Evolutionary conservation across 2,888 invertebrate genomes (phyloP), one percentile per base, ranked within the genome.

Genomic region (Ophonus ardosiacus): DNA sequence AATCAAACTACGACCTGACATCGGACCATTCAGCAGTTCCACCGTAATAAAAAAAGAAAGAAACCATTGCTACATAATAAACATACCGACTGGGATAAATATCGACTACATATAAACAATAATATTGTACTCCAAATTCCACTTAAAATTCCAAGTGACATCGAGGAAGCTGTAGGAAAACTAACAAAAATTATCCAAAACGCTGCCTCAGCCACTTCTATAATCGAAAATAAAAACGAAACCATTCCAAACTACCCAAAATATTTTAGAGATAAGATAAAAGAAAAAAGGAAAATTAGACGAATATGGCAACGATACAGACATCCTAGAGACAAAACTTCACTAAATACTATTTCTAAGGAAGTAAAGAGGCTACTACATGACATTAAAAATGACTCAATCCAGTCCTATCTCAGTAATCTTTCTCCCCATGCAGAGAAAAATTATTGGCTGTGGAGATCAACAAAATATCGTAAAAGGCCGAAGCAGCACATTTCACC

Each of bases 11-110:
- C 31, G 88, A 88, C 65, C 65, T 88, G n/a, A 86, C 86, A 57
- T 88, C 88, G 0, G 87, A 88, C 51, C 87, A 88, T 59, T 86
- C 87, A 17, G 86, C 88, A 8, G 85, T 63, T 85, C 86, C 51
- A 79, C 61, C 65, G 51, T 86, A 43, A 84, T 87, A 24, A 18
- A 85, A n/a, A 87, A 84, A 83, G 59, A 68, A 85, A 57, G 24
- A 65, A 61, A 82, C 86, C 85, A 7, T 81, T 81, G 7, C 82
- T 86, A n/a, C 81, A 43, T 24, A 86, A 86, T 71, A 82, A 82
- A 80, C 51, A 65, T 40, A 86, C 86, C n/a, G 81, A 86, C 82
- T 86, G 85, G 86, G 56, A 78, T 7, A 56, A 24, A 7, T 86
- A 78, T 81, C 63, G 71, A 61, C 56, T 65, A 59, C n/a, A n/a